Evolutionary conservation across 2,888 invertebrate genomes (phyloP), one percentile per base, ranked within the genome.

Genomic region (Synergus japonicus): DNA sequence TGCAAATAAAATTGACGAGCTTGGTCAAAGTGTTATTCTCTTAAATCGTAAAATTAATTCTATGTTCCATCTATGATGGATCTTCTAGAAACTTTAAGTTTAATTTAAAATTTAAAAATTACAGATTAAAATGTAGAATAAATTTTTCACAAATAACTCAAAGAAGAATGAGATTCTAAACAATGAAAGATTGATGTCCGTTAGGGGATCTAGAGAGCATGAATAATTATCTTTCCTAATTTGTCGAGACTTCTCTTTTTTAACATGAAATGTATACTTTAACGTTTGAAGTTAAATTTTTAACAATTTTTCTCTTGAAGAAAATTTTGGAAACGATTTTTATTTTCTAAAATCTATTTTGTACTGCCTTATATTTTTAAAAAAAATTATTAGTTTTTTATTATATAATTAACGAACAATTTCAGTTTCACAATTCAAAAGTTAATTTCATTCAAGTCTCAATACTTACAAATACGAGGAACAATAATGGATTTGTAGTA

Each of bases 281-380:
- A 37, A 49, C 10, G 18, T 69, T 29, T 49, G 15, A 13, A 18
- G 43, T 12, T 41, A n/a, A 18, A 66, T 29, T 29, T 49, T 15
- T 49, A 54, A 54, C 54, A 73, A 73, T 15, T 37, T 73, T 54
- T 73, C 15, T 15, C 69, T 37, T 9, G 13, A 69, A 22, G 15
- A 66, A 41, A 18, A 44, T 67, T 46, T 46, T 44, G 7, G 44
- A 54, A 73, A 73, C 49, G 44, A 22, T 49, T 73, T 46, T 22
- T 67, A 18, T 22, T 49, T 54, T 73, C 73, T 73, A 73, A 73
- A 73, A 54, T 73, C 41, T 73, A 73, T 54, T 58, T 73, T 73
- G 73, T 73, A 73, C 73, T 73, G 37, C 37, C 29, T 73, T 54
- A 18, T 15, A 29, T 73, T 69, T 29, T 49, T 46, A 37, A 29